phyloP scores from a whole-genome alignment of 30 jellyfish, hydroid and myxozoan genomes.

The Morbakka virulenta region DNA sequence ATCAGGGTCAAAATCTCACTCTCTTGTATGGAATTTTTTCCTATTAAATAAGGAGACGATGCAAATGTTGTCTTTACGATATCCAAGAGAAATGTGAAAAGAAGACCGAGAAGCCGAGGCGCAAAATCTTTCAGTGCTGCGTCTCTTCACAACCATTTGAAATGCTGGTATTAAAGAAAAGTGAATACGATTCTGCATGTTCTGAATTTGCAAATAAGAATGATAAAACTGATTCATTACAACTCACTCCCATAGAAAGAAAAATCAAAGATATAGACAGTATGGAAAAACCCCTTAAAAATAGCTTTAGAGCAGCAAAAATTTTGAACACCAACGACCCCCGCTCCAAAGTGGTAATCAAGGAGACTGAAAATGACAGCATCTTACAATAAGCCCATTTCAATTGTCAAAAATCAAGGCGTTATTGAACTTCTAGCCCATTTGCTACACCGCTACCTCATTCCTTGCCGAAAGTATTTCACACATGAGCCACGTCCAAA shows the following conservation, averaged over 20 bases:
- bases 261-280: constrained; percentile 28
- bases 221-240: background rate
- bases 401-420: constrained; percentile 53
- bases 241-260: constrained; percentile 32
- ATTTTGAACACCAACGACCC: constrained; percentile 36
- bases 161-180: constrained; percentile 37
- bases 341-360: constrained; percentile 19
- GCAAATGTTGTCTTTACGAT: constrained; percentile 38
- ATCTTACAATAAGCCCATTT: constrained; percentile 54
- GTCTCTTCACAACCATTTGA: constrained; percentile 52
- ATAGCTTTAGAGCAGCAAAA: constrained; percentile 13
- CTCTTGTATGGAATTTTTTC: constrained; percentile 46
- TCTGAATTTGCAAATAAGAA: constrained; percentile 11
- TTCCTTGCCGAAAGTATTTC: constrained; percentile 47
- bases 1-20: constrained; percentile 16
- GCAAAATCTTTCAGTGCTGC: constrained; percentile 54
- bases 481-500: constrained; percentile 29
- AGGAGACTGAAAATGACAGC: constrained; percentile 48
- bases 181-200: constrained; percentile 27
- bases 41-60: constrained; percentile 46
- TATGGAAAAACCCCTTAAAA: constrained; percentile 22
- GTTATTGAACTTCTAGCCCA: constrained; percentile 44
- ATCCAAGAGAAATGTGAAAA: constrained; percentile 20
- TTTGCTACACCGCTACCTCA: constrained; percentile 44
- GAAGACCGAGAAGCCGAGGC: constrained; percentile 55